Percentiles rank a stretch among this genome's conserved stretches.
These are phyloP conservation scores for Salvelinus sp. DNA, from an alignment of 2,113 vertebrate genomes.

Conservation along the genomic window DNA sequence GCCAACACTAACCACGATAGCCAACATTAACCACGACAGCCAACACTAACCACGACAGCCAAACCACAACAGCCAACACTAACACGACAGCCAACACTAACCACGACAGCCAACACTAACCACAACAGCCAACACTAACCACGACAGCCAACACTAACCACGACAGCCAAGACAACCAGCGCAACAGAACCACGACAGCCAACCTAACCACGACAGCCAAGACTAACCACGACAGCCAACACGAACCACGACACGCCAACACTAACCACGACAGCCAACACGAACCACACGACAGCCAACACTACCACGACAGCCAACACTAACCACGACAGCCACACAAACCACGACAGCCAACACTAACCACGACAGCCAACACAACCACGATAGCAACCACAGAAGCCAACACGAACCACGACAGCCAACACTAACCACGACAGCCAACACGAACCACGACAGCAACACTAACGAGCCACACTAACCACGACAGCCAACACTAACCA, in stretches of 20 bases:
- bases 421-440: background rate
- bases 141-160: constrained; percentile 22
- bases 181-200: constrained; percentile 36
- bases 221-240: constrained; percentile 24
- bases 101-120: constrained; percentile 17
- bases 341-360: too few species aligned
- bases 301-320: too few species aligned
- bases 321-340: too few species aligned
- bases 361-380: too few species aligned
- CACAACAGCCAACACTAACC: constrained; percentile 8
- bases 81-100: constrained; percentile 9
- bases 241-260: too few species aligned
- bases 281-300: background rate
- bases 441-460: constrained; percentile 27
- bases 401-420: too few species aligned
- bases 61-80: too few species aligned
- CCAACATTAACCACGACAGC: constrained; percentile 21
- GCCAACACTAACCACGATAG: too few species aligned
- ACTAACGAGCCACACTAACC: background rate
- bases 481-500: too few species aligned
- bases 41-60: background rate
- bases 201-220: too few species aligned
- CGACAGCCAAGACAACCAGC: background rate
- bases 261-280: constrained; percentile 24
- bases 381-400: too few species aligned